These are phyloP conservation scores for Anguilla marmorata DNA, from an alignment of 2,797 vertebrate genomes.

Conservation along the genomic window DNA sequence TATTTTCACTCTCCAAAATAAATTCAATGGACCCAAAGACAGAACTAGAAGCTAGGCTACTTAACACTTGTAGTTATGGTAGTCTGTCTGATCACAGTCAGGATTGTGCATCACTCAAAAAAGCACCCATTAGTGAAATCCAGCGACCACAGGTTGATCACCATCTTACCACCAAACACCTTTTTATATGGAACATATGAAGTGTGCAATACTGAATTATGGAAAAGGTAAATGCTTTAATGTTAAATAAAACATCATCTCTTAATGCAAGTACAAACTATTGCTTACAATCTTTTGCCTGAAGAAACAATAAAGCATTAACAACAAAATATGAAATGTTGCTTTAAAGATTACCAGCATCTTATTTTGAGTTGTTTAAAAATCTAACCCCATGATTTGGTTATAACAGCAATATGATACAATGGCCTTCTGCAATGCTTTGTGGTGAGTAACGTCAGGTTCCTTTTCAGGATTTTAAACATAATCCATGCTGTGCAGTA, in stretches of 20 bases:
- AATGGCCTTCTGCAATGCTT: not conserved
- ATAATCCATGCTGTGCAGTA: not conserved
- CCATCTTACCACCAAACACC: not conserved
- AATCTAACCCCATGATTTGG: not conserved
- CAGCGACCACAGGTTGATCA: not conserved
- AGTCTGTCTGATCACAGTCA: not conserved
- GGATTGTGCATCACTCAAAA: not conserved
- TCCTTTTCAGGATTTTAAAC: not conserved
- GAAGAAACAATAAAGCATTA: not conserved
- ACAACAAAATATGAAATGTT: not conserved
- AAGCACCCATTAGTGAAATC: constrained; percentile 11
- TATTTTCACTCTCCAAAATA: not conserved
- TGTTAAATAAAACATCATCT: constrained; percentile 6
- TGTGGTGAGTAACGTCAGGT: not conserved
- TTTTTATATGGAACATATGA: not conserved
- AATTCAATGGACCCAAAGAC: not conserved
- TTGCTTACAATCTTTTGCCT: not conserved
- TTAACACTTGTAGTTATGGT: not conserved
- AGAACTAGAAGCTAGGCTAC: not conserved
- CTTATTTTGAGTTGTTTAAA: not conserved
- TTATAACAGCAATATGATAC: not conserved
- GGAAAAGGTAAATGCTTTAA: not conserved
- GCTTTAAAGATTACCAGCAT: constrained; percentile 7
- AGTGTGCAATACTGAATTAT: not conserved
- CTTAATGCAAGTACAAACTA: not conserved